Evolutionary conservation across 2,888 invertebrate species (phyloP), one percentile per base, ranked within the genome.

Genomic region (Apamea crenata): DNA sequence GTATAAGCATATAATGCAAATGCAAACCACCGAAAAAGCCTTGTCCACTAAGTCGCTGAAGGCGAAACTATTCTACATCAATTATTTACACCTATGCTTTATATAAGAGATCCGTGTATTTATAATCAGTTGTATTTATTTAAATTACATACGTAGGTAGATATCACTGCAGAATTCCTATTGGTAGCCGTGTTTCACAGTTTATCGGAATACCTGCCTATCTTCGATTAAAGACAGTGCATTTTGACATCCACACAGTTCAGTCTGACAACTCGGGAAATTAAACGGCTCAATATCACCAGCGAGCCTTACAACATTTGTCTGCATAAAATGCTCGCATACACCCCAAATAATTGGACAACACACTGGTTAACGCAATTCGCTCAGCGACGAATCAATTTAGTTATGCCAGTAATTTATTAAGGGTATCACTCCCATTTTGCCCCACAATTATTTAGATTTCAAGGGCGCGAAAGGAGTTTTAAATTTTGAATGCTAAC

Each of bases 21-120:
- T 29, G n/a, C 25, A 59, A 77, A 77, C 81, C 67, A 67, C 83
- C 83, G 70, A 81, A 81, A 83, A 71, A 81, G 47, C 70, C 29
- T 71, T 44, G 18, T 70, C 32, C 18, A 32, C 18, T 29, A 59
- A 66, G 0, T 50, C 59, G 32, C 59, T 50, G 40, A 66, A 36
- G 40, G 69, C 36, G 25, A 74, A 65, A 21, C 25, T 32, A n/a
- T n/a, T n/a, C 47, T 81, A 32, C 29, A 81, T 40, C 4, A 72
- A 66, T 50, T 40, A 29, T 47, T 81, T 25, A 10, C 29, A 29
- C 12, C 14, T 29, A 56, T 40, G 65, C 29, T 44, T 36, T 81
- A n/a, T 47, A 25, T 36, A 29, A 36, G 5, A 7, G 47, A 68
- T 79, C 2, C 40, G 18, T 25, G 32, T 7, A 66, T 6, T 61